These are phyloP conservation scores for Athene cunicularia DNA, from an alignment of 2,113 vertebrate species.

Conservation along the genomic window DNA sequence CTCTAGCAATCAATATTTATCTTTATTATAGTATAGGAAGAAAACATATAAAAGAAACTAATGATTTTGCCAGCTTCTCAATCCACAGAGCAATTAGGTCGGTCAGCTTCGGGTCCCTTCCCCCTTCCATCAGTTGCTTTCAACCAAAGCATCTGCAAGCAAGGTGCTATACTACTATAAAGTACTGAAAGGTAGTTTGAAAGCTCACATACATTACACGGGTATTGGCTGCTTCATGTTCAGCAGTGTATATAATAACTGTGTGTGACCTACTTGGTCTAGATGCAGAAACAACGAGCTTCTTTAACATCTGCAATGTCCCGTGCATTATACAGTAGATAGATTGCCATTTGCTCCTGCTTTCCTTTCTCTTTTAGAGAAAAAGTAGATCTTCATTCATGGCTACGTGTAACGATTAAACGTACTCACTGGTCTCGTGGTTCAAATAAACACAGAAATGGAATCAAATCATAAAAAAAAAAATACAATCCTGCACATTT, in stretches of 20 bases:
- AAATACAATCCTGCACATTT: neutral
- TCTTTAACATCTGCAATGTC: neutral
- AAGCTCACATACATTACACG: conserved; percentile 24
- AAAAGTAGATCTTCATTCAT: neutral
- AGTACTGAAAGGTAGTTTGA: conserved; percentile 46
- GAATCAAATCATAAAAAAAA: neutral
- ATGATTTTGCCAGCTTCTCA: conserved; percentile 19
- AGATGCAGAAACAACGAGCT: conserved; percentile 31
- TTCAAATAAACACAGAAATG: neutral
- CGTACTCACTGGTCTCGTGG: neutral
- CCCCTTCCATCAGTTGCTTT: conserved; percentile 24
- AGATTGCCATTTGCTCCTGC: neutral
- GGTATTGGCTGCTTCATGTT: conserved; percentile 42
- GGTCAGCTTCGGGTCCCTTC: conserved; percentile 4
- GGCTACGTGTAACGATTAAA: neutral
- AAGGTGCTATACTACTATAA: conserved; percentile 4
- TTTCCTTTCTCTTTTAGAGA: neutral
- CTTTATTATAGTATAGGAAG: conserved; percentile 47
- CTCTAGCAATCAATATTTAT: conserved; percentile 57
- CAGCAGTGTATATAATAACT: conserved; percentile 53
- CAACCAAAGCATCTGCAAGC: conserved; percentile 44
- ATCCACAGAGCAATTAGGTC: conserved; percentile 45
- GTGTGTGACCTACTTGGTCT: conserved; percentile 55
- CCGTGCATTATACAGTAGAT: neutral
- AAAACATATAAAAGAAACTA: conserved; percentile 2